Base-by-base conservation (phyloP, 2,113 vertebrate species). In the Deroptyus accipitrinus region DNA sequence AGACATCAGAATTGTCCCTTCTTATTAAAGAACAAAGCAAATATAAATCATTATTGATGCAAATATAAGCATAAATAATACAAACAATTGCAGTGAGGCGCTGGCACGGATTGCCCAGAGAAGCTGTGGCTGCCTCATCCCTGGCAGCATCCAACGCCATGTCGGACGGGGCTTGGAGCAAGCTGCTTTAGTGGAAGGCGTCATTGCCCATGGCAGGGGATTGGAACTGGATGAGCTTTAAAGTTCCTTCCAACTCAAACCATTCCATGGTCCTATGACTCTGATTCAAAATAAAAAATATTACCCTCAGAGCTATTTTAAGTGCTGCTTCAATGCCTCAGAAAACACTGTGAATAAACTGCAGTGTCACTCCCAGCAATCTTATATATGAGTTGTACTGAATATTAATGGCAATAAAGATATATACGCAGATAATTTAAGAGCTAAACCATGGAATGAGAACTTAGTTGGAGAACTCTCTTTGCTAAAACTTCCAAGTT, bases 321-420 rank as follows among this genome's bases (percentile, higher is more conserved):
- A 46, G 8, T 20, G 20, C 6, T 28, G 30, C 11, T 80, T 41
- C 42, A 4, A 0, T 2, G 24, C 19, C 4, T 42, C 30, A 62
- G 31, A 31, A 83, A 63, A 27, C 9, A 30, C 25, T 3, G 10
- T 0, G 13, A 11, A 28, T 14, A 39, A 42, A 25, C 28, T 24
- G 37, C 33, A 30, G 42, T 2, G 42, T 39, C 9, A 12, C 27
- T 64, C 24, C 41, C 51, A 33, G 22, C 1, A 20, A 31, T 28
- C 28, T 11, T 13, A 10, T 0, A 3, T 5, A 3, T 5, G 12
- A 24, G 9, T 73, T 49, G 18, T 52, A 30, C 31, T 31, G 62
- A 31, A 17, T 14, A 15, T 3, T n/a, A 25, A 25, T 0, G 37
- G 11, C 5, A 24, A 19, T 19, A 31, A 3, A 13, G 35, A 22